phyloP scores from a whole-genome alignment of 2,888 invertebrate genomes.

The Drosophila macrothrix region DNA sequence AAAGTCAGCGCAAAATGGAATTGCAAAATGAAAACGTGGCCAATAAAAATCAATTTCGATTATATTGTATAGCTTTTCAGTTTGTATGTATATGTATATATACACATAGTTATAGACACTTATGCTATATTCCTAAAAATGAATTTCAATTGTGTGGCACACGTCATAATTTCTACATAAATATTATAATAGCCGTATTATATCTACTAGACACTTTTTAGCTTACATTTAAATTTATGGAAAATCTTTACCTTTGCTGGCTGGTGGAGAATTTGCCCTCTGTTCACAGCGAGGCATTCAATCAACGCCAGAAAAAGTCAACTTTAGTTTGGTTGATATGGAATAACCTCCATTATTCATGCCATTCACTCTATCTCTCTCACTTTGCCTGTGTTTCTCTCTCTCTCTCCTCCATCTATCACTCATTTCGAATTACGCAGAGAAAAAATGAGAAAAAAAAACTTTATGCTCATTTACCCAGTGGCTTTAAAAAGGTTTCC shows the following conservation, averaged over 20 bases:
- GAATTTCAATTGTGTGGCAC: not conserved
- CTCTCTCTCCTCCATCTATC: constrained; percentile 33
- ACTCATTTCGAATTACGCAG: constrained; percentile 35
- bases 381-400: not conserved
- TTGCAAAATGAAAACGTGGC: constrained; percentile 4
- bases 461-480: constrained; percentile 66
- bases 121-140: not conserved
- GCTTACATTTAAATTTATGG: constrained; percentile 1
- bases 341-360: constrained; percentile 59
- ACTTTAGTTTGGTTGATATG: constrained; percentile 61
- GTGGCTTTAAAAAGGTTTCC: constrained; percentile 68
- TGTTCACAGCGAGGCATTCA: constrained; percentile 36
- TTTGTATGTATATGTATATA: not conserved
- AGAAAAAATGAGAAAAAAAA: constrained; percentile 30
- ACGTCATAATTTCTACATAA: not conserved
- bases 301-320: constrained; percentile 61
- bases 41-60: constrained; percentile 21
- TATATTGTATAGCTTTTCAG: not conserved
- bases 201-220: not conserved
- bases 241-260: constrained; percentile 8
- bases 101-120: not conserved
- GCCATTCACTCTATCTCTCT: constrained; percentile 3
- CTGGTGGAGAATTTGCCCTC: not conserved
- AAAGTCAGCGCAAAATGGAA: constrained; percentile 24
- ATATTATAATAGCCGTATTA: not conserved